Conservation (phyloP, 2,797 vertebrate species). For the Otolemur crassicaudatus region DNA sequence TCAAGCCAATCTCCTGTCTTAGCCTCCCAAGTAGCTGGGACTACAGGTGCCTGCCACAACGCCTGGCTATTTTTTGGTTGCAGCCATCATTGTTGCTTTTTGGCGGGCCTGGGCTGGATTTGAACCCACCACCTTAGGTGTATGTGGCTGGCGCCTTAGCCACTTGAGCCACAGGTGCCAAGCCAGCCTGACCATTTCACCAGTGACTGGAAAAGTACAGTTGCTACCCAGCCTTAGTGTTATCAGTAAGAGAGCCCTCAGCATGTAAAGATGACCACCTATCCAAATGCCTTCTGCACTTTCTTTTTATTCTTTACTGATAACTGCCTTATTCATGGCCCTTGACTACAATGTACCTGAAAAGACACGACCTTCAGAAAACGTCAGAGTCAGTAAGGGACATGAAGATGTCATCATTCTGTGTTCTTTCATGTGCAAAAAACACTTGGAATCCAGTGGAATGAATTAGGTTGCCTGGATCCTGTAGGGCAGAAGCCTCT, state of each 20-base stretch:
- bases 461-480: not conserved
- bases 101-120: no score
- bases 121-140: no score
- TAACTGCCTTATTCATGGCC: not conserved
- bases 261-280: not conserved
- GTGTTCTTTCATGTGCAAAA: not conserved
- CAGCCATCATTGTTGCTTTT: no score
- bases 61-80: no score
- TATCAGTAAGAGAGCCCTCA: not conserved
- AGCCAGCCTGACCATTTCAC: not conserved
- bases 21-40: no score
- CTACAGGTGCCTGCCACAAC: no score
- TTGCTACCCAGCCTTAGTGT: not conserved
- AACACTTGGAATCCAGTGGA: not conserved
- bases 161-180: no score
- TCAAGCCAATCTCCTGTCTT: no score
- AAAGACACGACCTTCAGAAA: not conserved
- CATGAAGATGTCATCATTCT: not conserved
- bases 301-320: not conserved
- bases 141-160: no score
- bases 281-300: not conserved
- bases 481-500: not conserved
- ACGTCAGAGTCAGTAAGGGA: not conserved
- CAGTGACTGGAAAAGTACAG: not conserved
- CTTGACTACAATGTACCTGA: not conserved